Percentiles rank a stretch among this genome's conserved stretches.
phyloP scores from a whole-genome alignment of 2,797 vertebrate species.

The Pipistrellus pipistrellus region DNA sequence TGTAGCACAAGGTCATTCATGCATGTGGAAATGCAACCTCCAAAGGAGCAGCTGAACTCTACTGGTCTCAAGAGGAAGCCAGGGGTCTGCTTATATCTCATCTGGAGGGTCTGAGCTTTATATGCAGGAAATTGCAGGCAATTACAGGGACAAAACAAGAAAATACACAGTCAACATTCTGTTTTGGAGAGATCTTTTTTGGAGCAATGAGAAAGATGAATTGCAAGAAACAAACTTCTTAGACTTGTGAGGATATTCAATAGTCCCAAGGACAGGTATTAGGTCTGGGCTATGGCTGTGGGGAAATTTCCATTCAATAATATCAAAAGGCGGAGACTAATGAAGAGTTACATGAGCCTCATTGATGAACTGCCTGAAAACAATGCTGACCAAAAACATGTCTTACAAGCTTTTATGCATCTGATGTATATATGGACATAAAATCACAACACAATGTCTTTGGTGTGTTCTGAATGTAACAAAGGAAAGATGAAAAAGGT shows the following conservation, averaged over 20 bases:
- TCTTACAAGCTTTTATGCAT: background rate
- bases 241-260: background rate
- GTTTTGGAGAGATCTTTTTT: background rate
- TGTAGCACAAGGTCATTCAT: fast-evolving
- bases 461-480: background rate
- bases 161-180: background rate
- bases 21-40: background rate
- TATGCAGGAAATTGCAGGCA: background rate
- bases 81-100: background rate
- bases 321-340: background rate
- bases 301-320: background rate
- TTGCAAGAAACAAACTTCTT: background rate
- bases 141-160: background rate
- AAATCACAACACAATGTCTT: background rate
- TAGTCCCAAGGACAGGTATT: background rate
- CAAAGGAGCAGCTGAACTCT: fast-evolving
- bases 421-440: background rate
- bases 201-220: background rate
- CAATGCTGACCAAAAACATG: background rate
- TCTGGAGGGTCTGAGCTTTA: background rate
- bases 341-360: background rate
- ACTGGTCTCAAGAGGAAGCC: background rate
- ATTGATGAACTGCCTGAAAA: background rate
- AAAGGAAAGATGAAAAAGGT: background rate
- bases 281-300: background rate